phyloP scores from a whole-genome alignment of 2,797 vertebrate genomes.

The Hirundo rustica region DNA sequence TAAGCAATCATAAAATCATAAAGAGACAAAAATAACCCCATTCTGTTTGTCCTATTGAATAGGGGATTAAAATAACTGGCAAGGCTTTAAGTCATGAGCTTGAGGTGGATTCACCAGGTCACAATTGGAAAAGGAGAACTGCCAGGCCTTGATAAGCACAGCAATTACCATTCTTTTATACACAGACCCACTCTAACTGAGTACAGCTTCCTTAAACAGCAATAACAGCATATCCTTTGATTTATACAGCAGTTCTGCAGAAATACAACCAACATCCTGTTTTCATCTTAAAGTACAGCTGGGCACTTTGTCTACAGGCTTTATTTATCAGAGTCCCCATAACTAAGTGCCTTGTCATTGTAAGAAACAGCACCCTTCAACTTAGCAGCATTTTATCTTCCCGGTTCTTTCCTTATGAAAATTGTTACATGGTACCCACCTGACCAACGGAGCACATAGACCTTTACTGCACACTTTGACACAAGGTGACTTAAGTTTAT shows the following conservation, averaged over 20 bases:
- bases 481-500: background rate
- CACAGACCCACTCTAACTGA: conserved; percentile 38
- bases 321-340: conserved; percentile 21
- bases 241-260: conserved; percentile 54
- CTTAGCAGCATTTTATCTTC: background rate
- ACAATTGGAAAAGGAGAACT: conserved; percentile 52
- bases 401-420: background rate
- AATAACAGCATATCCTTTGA: conserved; percentile 71
- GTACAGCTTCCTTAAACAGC: conserved; percentile 52
- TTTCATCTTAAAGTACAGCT: conserved; percentile 64
- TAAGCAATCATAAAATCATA: background rate
- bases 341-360: background rate
- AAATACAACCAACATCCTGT: conserved; percentile 63
- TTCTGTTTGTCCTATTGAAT: conserved; percentile 26
- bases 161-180: conserved; percentile 61
- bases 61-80: conserved; percentile 40
- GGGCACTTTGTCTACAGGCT: conserved; percentile 12
- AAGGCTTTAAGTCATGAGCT: background rate
- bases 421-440: background rate
- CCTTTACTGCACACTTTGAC: background rate
- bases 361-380: background rate
- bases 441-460: background rate
- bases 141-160: conserved; percentile 52
- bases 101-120: conserved; percentile 29
- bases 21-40: conserved; percentile 46